Evolutionary conservation across 2,113 vertebrate species (phyloP), one percentile per base, ranked within the genome.

Genomic region (Microcebus murinus): DNA sequence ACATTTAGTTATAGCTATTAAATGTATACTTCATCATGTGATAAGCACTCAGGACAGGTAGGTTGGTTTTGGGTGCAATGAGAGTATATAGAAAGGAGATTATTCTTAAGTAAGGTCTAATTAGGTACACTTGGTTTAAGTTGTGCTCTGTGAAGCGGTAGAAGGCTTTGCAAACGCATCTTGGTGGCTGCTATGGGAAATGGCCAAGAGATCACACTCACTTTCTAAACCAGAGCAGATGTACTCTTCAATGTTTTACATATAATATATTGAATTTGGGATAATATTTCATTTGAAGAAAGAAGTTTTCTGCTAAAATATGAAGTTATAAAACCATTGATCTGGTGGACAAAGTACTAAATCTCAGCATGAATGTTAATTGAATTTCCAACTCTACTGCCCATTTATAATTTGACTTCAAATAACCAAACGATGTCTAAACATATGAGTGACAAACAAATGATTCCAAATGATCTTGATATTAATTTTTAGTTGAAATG

Each of bases 341-440:
- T 91, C 81, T 95, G 31, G n/a, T 82, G 27, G 59, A 96, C 50
- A 95, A 87, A 94, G 39, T 31, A 85, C 77, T 95, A 88, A 93
- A 96, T 88, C 23, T 85, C 48, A 94, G 93, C 88, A 88, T 94
- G 81, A 94, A 97, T 88, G 36, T 92, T 95, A 95, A 96, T 94
- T 92, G 80, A 92, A 85, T 95, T 97, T 77, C 82, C 77, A 90
- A 48, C 42, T 90, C 80, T 65, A 96, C 34, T 90, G 36, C 39
- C 77, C 65, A 92, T 91, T 92, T 97, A 87, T 86, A 96, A 61
- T 94, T 96, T 94, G 55, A 94, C 59, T 95, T 97, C 34, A 96
- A 92, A 86, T 96, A 94, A 91, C 67, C 68, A 96, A 96, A 95
- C 71, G 76, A 94, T 0, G 52, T 94, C 52, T 95, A 90, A 97